Percentiles rank a stretch among this genome's conserved stretches.
Conservation (phyloP, 2,888 invertebrate genomes). For the Rhaphigaster nebulosa region DNA sequence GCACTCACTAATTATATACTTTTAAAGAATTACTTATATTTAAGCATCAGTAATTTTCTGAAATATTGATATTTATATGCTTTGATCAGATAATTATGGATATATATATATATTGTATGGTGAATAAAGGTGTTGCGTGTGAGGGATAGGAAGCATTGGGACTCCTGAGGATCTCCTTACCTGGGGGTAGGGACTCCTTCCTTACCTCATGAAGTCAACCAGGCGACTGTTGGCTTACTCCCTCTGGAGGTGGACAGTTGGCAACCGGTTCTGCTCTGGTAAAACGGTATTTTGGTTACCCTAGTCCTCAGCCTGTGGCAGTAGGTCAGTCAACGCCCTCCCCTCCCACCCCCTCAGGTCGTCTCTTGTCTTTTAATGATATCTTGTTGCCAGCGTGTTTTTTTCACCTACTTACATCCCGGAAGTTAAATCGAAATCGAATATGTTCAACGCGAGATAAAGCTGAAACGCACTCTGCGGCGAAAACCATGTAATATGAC, state of each 20-base stretch:
- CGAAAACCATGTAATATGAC: too few species aligned
- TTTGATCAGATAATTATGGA: neutral
- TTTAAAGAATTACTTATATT: neutral
- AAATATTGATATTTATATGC: neutral
- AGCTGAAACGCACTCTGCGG: neutral
- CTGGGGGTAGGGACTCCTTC: neutral
- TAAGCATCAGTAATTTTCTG: neutral
- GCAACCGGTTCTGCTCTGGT: conserved; percentile 30
- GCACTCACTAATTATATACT: too few species aligned
- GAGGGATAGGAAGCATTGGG: neutral
- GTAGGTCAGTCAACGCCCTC: conserved; percentile 40
- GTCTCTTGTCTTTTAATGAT: neutral
- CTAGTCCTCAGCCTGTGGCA: conserved; percentile 23
- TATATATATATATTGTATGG: neutral
- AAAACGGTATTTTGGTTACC: conserved; percentile 43
- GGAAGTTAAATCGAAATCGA: neutral
- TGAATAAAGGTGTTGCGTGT: neutral
- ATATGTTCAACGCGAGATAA: neutral
- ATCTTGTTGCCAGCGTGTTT: neutral
- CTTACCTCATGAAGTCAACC: conserved; percentile 18
- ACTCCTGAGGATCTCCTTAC: neutral
- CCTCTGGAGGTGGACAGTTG: conserved; percentile 5
- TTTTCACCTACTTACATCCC: neutral
- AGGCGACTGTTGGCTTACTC: conserved; percentile 10
- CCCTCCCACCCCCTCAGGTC: neutral